Percentiles rank a stretch among this genome's conserved stretches.
phyloP scores from a whole-genome alignment of 1,140 invertebrate genomes.

The Planococcus citri region DNA sequence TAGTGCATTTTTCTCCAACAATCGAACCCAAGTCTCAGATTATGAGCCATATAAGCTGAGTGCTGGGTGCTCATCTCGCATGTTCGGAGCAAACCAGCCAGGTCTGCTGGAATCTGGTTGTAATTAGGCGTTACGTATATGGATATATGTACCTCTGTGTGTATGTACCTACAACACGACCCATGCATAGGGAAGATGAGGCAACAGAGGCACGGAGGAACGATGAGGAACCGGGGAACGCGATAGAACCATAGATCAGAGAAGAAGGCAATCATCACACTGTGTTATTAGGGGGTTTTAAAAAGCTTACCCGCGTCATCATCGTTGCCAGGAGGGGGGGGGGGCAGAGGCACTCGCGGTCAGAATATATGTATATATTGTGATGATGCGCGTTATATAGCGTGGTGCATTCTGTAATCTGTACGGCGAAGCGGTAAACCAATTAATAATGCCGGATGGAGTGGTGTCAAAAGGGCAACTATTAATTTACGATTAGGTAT shows the following conservation, averaged over 20 bases:
- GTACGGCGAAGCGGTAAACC: slow-evolving; percentile 5
- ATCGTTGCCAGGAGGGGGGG: neutral
- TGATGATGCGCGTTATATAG: neutral
- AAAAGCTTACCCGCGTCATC: too few relatives aligned
- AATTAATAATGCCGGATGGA: slow-evolving; percentile 20
- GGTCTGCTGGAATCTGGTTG: slow-evolving; percentile 13
- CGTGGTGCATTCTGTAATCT: slow-evolving; percentile 13
- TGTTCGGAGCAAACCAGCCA: neutral
- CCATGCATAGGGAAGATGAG: too few relatives aligned
- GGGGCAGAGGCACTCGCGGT: neutral
- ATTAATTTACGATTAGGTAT: slow-evolving; percentile 20
- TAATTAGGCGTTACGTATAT: slow-evolving; percentile 17
- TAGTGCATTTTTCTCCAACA: too few relatives aligned
- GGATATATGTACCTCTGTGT: neutral
- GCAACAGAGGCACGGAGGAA: too few relatives aligned
- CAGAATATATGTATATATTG: neutral
- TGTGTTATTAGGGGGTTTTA: neutral
- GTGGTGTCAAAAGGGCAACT: slow-evolving; percentile 19
- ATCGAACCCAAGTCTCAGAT: too few relatives aligned
- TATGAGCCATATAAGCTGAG: too few relatives aligned
- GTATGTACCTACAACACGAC: too few relatives aligned
- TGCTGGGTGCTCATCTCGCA: too few relatives aligned
- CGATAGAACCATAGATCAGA: too few relatives aligned
- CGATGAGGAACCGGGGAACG: neutral
- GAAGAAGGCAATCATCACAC: neutral